Conservation (phyloP, 2,113 vertebrate species). For the Oreochromis spilurus region DNA sequence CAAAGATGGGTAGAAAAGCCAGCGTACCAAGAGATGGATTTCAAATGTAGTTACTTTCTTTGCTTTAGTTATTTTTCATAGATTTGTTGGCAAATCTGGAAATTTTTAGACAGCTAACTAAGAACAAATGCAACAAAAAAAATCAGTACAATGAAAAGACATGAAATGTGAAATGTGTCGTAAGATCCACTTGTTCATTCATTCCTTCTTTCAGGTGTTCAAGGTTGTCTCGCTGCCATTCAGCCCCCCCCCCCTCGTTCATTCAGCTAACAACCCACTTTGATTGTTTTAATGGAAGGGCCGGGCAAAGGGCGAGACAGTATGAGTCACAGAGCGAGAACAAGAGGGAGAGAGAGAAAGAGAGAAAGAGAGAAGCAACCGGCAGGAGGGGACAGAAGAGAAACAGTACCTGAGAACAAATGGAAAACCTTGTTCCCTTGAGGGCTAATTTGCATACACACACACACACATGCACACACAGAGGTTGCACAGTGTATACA, state of each 20-base stretch:
- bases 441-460: slow-evolving; percentile 22
- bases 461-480: background rate
- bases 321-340: slow-evolving; percentile 43
- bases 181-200: background rate
- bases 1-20: background rate
- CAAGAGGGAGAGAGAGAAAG: background rate
- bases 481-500: background rate
- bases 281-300: slow-evolving; percentile 30
- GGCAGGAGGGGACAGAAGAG: background rate
- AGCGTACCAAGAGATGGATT: background rate
- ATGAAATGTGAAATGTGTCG: background rate
- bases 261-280: slow-evolving; percentile 34
- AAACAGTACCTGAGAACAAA: slow-evolving; percentile 14
- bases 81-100: rapidly evolving
- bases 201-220: background rate
- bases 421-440: slow-evolving; percentile 5
- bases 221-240: background rate
- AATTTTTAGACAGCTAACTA: background rate
- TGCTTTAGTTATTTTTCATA: background rate
- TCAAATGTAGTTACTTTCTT: background rate
- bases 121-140: background rate
- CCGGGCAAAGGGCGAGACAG: slow-evolving; percentile 31
- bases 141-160: background rate
- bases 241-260: background rate
- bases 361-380: background rate